Evolutionary conservation across 1,140 invertebrate species (phyloP), one percentile per base, ranked within the genome.

Genomic region (Drosophila pseudoobscura): DNA sequence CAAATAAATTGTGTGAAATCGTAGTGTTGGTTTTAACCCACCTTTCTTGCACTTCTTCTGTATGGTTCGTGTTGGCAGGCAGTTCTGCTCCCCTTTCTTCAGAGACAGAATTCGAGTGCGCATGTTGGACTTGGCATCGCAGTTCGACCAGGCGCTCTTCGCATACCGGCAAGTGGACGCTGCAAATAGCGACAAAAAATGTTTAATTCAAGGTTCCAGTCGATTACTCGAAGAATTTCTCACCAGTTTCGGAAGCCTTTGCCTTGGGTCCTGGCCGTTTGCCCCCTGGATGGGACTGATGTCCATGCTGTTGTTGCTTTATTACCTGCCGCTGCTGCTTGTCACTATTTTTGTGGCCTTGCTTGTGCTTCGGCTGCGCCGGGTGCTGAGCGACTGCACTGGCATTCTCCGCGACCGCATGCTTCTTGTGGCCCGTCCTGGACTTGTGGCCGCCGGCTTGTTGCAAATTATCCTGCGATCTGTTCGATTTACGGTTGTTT

Each of bases 11-110:
- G n/a, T 22, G 13, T 2, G 13, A 56, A 45, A 45, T 45, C 6
- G 11, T 6, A n/a, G n/a, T 31, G 0, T 31, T 31, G n/a, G 11
- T 24, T 8, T 13, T 46, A 39, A 61, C 72, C 90, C 93, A 96
- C 96, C 95, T 94, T 96, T 97, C 92, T 96, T 97, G 93, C 97
- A 97, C 83, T 97, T 96, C 92, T 97, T 97, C 90, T 96, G 94
- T 72, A 97, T 96, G 13, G 94, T 96, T 92, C 97, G 96, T 43
- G 94, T 95, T 59, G 94, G 93, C 79, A 96, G 95, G 92, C 97
- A 97, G 57, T 93, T 93, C 22, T 94, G 93, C 80, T 96, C 95
- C 50, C 96, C 96, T 88, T 96, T 96, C 92, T 97, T 97, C 75
- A 97, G 92, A 15, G 94, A 96, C 52, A 97, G 92, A 20, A 95